Evolutionary conservation across 2,113 vertebrate species (phyloP).

Genomic region (Antennarius striatus): DNA sequence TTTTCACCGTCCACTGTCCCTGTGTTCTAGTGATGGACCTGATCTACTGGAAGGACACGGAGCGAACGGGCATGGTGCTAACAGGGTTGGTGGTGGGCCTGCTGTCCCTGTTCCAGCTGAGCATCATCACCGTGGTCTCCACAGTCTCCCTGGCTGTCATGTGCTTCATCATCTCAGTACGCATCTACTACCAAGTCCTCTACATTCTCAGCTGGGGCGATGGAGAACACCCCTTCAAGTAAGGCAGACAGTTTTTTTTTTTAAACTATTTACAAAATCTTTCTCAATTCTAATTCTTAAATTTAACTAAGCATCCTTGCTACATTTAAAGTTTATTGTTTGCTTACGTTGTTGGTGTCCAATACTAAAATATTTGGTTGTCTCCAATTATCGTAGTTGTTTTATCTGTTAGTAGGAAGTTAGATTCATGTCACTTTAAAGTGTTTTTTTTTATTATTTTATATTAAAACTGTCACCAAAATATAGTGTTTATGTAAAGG

Average conservation of each 20-base stretch:
- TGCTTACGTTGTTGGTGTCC: no score
- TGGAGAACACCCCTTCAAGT: constrained; percentile 86
- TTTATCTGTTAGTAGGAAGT: no score
- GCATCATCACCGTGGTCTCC: constrained; percentile 86
- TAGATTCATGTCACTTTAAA: no score
- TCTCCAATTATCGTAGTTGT: no score
- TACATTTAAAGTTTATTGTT: no score
- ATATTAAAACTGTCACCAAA: no score
- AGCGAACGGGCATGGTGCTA: constrained; percentile 83
- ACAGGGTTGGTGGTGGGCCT: constrained; percentile 84
- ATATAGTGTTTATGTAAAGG: no score
- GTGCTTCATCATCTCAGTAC: constrained; percentile 85
- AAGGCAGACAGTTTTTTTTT: constrained; percentile 51
- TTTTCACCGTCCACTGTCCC: neutral
- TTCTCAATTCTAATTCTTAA: no score
- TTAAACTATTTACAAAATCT: no score
- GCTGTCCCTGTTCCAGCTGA: constrained; percentile 89
- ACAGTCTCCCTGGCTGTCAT: constrained; percentile 83
- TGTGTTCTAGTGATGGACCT: constrained; percentile 80
- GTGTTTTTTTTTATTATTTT: no score
- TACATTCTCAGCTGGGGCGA: constrained; percentile 80
- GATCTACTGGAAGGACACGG: constrained; percentile 88
- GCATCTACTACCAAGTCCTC: constrained; percentile 85
- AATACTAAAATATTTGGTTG: no score
- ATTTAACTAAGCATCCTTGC: no score